A percentile compares a stretch with the other conserved stretches of the same genome.
Evolutionary conservation across 2,888 invertebrate species (phyloP).

Genomic region (Ellobium chinense): DNA sequence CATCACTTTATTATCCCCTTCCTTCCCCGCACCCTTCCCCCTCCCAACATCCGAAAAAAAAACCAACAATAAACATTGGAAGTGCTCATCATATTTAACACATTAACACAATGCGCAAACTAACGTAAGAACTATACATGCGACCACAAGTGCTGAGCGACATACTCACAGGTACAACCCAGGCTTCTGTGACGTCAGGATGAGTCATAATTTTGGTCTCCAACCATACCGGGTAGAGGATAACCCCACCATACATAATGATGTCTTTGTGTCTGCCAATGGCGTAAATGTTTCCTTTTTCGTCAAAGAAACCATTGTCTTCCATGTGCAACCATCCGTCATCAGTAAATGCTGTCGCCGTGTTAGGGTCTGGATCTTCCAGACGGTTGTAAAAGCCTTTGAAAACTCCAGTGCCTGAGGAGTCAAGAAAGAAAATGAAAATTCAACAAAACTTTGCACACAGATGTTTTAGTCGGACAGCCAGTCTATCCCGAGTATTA

Average conservation of each 20-base stretch:
- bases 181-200: neutral
- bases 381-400: conserved; percentile 1
- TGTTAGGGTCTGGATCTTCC: conserved; percentile 8
- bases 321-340: conserved; percentile 24
- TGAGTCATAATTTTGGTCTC: neutral
- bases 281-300: conserved; percentile 10
- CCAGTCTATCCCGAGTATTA: too few relatives aligned
- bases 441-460: too few relatives aligned
- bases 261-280: conserved; percentile 23
- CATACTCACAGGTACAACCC: conserved; percentile 15
- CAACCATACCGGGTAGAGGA: conserved; percentile 20
- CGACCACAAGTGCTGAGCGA: too few relatives aligned
- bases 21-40: too few relatives aligned
- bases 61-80: too few relatives aligned
- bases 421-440: too few relatives aligned
- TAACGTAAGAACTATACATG: too few relatives aligned
- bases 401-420: neutral
- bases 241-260: conserved; percentile 3
- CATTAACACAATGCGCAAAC: too few relatives aligned
- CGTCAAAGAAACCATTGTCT: neutral
- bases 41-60: too few relatives aligned
- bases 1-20: too few relatives aligned
- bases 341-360: conserved; percentile 1
- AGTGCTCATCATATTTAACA: too few relatives aligned
- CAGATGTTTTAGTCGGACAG: too few relatives aligned